phyloP scores from a whole-genome alignment of 2,797 vertebrate species.

The Eulemur rubriventer region DNA sequence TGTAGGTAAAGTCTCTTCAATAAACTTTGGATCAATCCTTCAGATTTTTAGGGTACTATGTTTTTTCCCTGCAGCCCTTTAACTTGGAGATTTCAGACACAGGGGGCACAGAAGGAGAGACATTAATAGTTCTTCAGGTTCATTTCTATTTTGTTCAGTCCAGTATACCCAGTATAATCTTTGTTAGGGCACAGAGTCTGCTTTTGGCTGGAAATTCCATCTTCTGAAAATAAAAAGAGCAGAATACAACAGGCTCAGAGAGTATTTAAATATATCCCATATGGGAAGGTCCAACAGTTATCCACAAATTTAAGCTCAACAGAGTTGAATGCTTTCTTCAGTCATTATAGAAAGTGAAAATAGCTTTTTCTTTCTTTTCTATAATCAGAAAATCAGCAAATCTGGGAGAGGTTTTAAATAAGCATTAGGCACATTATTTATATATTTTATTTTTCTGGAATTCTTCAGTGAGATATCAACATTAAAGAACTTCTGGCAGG shows the following conservation, averaged over 20 bases:
- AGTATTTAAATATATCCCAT: conserved; percentile 62
- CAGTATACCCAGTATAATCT: conserved; percentile 34
- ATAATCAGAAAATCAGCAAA: conserved; percentile 55
- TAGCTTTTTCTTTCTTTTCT: conserved; percentile 28
- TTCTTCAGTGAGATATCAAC: conserved; percentile 46
- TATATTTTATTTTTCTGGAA: conserved; percentile 41
- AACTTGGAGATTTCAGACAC: neutral
- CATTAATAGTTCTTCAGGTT: conserved; percentile 8
- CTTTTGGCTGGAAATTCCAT: conserved; percentile 53
- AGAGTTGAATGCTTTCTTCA: conserved; percentile 61
- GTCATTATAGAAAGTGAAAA: conserved; percentile 54
- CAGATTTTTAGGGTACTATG: neutral
- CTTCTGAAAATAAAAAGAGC: conserved; percentile 64
- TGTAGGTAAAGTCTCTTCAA: neutral
- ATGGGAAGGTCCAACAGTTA: conserved; percentile 61
- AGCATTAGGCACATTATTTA: conserved; percentile 28
- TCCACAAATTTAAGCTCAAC: conserved; percentile 54
- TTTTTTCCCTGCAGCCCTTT: neutral
- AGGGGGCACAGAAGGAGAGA: neutral
- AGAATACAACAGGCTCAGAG: conserved; percentile 57
- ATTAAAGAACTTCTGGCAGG: conserved; percentile 76
- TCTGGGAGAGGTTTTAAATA: conserved; percentile 25
- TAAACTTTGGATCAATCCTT: conserved; percentile 4
- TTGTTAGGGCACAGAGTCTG: conserved; percentile 10
- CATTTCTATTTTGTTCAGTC: conserved; percentile 46